Base-by-base conservation (phyloP, 2,113 vertebrate species). In the Campylomormyrus numenius region DNA sequence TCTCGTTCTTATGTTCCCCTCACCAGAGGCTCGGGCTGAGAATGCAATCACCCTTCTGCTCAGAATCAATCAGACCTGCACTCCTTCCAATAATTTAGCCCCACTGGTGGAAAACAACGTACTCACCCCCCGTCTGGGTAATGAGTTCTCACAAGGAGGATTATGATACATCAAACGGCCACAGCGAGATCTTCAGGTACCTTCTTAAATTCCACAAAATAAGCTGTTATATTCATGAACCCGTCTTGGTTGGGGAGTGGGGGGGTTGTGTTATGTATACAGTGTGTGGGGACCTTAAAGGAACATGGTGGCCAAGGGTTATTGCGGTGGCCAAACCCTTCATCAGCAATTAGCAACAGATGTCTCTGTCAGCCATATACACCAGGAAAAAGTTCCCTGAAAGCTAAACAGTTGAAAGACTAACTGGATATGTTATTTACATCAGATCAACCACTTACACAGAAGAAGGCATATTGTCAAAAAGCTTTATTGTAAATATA, bases 21-120 rank as follows among this genome's bases (percentile, higher is more conserved):
- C 92, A 92, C 89, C 91, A 87, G 89, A 85, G 87, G 21, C 49
- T 85, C 80, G 17, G 89, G 80, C 88, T 74, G 89, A 91, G 90
- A 93, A 95, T 93, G 93, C 90, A 94, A 94, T 95, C 94, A 93
- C 89, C 92, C 87, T 90, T 92, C 88, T 90, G 92, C 88, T 93
- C 88, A 91, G 91, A 93, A 93, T 92, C 90, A 93, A 93, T 92
- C 94, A 91, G 90, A 90, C 46, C 90, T 74, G 89, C 58, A 85
- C 89, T 92, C 90, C 91, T 90, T 89, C 90, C 84, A 90, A 93
- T 93, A 90, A 92, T 91, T 94, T 92, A 88, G 90, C 85, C 70
- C 85, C 45, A 53, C 91, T 89, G 90, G 48, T 90, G 31, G 88
- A 90, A 91, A 92, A 92, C 90, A 91, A 90, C 91, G 62, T 48